phyloP scores from a whole-genome alignment of 2,113 vertebrate genomes.

The Corvus hawaiiensis region DNA sequence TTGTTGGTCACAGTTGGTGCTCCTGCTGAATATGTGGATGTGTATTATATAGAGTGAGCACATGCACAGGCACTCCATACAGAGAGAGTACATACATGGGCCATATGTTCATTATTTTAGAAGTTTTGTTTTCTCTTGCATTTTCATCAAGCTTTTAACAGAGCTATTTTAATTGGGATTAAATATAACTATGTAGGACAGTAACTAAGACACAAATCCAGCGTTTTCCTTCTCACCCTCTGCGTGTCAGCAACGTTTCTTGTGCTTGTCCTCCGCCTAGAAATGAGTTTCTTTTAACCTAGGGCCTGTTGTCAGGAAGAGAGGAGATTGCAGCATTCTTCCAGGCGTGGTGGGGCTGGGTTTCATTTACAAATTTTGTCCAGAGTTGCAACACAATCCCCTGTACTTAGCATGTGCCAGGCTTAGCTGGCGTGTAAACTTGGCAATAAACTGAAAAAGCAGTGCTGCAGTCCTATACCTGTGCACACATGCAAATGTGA shows the following conservation, averaged over 20 bases:
- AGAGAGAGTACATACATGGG: neutral
- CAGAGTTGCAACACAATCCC: neutral
- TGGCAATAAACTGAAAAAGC: neutral
- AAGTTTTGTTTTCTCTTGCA: neutral
- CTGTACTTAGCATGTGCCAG: neutral
- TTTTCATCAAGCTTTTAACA: neutral
- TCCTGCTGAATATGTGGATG: neutral
- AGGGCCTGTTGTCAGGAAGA: conserved; percentile 3
- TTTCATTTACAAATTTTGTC: conserved; percentile 16
- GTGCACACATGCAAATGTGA: neutral
- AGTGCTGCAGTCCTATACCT: neutral
- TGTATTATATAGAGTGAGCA: neutral
- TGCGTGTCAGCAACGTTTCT: conserved; percentile 46
- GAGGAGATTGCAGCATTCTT: conserved; percentile 18
- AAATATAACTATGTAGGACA: neutral
- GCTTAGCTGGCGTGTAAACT: neutral
- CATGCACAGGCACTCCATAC: neutral
- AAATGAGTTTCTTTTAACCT: conserved; percentile 23
- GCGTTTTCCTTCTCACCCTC: neutral
- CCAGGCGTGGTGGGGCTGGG: conserved; percentile 19
- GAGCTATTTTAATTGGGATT: neutral
- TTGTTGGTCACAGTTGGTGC: neutral
- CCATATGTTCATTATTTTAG: neutral
- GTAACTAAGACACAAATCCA: neutral
- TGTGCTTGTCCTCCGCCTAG: neutral